Evolutionary conservation across 2,113 vertebrate genomes (phyloP).

Genomic region (Camelus dromedarius): DNA sequence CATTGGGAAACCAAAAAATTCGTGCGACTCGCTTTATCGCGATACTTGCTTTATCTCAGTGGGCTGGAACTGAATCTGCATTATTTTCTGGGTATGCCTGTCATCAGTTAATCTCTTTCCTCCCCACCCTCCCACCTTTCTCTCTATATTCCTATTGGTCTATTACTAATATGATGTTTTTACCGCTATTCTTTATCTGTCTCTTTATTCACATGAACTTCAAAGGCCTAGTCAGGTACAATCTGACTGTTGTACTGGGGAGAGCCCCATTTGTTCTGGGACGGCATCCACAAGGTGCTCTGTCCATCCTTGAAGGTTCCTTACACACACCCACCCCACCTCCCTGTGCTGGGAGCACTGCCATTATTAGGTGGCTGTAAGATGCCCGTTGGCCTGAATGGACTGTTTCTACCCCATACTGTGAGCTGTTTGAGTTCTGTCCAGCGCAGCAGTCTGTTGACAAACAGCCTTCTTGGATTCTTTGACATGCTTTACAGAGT

Average conservation of each 20-base stretch:
- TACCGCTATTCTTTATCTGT: neutral
- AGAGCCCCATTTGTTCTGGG: constrained; percentile 15
- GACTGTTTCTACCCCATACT: neutral
- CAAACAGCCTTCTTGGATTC: neutral
- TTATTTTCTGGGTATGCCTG: neutral
- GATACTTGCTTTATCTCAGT: no score
- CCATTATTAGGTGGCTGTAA: neutral
- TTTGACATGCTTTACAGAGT: neutral
- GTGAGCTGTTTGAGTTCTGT: constrained; percentile 63
- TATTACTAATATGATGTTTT: neutral
- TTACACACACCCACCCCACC: constrained; percentile 49
- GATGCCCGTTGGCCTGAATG: neutral
- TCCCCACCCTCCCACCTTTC: neutral
- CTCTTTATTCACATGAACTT: neutral
- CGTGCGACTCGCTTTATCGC: fast-evolving
- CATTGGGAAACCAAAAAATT: neutral
- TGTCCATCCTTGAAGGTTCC: constrained; percentile 44
- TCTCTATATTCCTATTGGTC: neutral
- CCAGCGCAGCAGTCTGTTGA: neutral
- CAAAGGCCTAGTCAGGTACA: neutral
- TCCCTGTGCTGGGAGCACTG: neutral
- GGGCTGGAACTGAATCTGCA: neutral
- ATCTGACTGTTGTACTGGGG: neutral
- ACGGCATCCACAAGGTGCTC: constrained; percentile 69
- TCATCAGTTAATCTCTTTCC: neutral